A percentile compares a stretch with the other conserved stretches of the same genome.
Conservation (phyloP, 2,113 vertebrate species). For the Pelecanoides urinatrix region DNA sequence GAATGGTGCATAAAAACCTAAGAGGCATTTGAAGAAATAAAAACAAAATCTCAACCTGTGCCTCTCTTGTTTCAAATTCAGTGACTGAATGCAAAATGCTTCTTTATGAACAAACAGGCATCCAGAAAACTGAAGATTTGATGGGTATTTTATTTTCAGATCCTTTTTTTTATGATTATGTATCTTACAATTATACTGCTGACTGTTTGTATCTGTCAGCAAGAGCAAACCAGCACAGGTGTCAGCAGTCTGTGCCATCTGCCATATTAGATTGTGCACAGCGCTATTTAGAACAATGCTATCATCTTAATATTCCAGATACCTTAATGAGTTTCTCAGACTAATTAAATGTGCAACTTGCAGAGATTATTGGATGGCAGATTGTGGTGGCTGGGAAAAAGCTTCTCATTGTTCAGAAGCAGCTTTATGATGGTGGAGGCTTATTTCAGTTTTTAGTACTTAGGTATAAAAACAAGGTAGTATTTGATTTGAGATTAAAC, state of each 20-base stretch:
- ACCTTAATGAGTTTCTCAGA: slow-evolving; percentile 54
- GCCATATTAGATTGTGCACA: background rate
- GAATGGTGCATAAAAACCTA: background rate
- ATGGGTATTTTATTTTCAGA: background rate
- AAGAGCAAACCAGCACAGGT: slow-evolving; percentile 5
- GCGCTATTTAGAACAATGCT: background rate
- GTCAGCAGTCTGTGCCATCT: slow-evolving; percentile 43
- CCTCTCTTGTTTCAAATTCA: background rate
- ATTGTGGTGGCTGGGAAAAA: background rate
- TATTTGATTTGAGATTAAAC: background rate
- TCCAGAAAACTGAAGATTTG: background rate
- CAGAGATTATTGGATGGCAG: slow-evolving; percentile 27
- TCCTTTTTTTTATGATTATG: slow-evolving; percentile 20
- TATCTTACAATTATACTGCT: background rate
- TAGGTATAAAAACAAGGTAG: background rate
- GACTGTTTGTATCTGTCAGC: slow-evolving; percentile 27
- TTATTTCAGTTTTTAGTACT: background rate
- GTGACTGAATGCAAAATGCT: background rate
- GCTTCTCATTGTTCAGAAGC: background rate
- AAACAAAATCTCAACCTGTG: background rate
- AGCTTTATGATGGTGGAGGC: background rate
- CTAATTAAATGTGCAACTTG: slow-evolving; percentile 61
- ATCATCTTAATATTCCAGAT: slow-evolving; percentile 51
- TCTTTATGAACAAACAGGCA: background rate
- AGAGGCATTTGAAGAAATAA: background rate